These are phyloP conservation scores for Ochropleura leucogaster DNA, from an alignment of 2,888 invertebrate genomes.

Conservation along the genomic window DNA sequence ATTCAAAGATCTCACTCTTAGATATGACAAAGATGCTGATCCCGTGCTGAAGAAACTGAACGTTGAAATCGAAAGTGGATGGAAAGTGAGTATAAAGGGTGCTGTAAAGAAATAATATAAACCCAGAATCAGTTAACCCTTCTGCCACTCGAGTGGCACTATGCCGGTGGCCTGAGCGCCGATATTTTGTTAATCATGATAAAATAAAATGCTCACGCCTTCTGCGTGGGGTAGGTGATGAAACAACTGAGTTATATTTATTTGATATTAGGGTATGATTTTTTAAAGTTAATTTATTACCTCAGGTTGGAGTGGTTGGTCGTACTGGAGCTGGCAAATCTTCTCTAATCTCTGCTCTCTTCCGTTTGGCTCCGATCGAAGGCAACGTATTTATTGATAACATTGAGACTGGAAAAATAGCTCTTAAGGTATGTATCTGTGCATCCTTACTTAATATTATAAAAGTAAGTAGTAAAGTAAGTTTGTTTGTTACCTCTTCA, in stretches of 20 bases:
- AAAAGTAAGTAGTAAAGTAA: too few species aligned
- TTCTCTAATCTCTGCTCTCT: constrained; percentile 95
- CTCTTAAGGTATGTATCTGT: constrained; percentile 88
- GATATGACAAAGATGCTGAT: constrained; percentile 91
- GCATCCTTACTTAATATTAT: not conserved
- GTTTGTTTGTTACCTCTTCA: too few species aligned
- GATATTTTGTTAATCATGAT: too few species aligned
- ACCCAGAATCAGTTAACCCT: not conserved
- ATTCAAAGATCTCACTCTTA: constrained; percentile 91
- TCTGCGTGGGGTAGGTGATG: not conserved
- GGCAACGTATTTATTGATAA: constrained; percentile 95
- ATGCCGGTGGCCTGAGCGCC: not conserved
- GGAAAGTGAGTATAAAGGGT: constrained; percentile 67
- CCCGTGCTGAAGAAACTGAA: constrained; percentile 88
- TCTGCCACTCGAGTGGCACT: not conserved
- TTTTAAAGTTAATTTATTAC: not conserved
- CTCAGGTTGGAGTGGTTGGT: constrained; percentile 95
- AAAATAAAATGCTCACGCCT: not conserved
- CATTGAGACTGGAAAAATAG: constrained; percentile 93
- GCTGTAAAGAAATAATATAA: not conserved
- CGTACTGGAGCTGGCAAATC: constrained; percentile 97
- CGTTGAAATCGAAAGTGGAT: constrained; percentile 68
- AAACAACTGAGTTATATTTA: not conserved
- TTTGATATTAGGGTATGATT: not conserved
- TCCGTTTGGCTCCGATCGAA: constrained; percentile 94